Conservation (phyloP, 1,140 invertebrate species). For the Leptinotarsa defecta region DNA sequence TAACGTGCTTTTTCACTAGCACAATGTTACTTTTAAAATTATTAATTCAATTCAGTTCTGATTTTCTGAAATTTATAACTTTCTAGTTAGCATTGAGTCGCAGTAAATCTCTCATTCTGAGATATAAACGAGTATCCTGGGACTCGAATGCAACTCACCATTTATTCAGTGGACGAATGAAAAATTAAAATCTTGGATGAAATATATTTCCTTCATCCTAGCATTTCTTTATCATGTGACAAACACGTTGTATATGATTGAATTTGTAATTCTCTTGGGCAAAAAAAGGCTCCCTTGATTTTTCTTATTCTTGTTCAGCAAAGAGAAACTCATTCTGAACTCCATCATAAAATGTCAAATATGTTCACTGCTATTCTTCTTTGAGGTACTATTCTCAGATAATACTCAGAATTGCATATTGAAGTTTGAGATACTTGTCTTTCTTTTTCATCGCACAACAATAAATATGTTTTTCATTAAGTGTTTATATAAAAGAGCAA, state of each 20-base stretch:
- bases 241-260: not conserved
- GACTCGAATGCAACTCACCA: not conserved
- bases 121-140: constrained; percentile 14
- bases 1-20: constrained; percentile 7
- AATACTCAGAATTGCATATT: too few relatives aligned
- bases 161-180: not conserved
- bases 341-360: too few relatives aligned
- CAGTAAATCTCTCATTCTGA: constrained; percentile 19
- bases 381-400: too few relatives aligned
- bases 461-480: too few relatives aligned
- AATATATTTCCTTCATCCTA: not conserved
- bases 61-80: constrained; percentile 10
- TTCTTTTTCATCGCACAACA: too few relatives aligned
- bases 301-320: too few relatives aligned
- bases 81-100: constrained; percentile 21
- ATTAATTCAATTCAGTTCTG: constrained; percentile 16
- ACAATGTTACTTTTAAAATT: constrained; percentile 11
- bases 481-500: too few relatives aligned
- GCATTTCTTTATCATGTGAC: not conserved
- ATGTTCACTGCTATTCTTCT: too few relatives aligned
- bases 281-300: too few relatives aligned
- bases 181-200: not conserved
- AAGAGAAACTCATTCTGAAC: too few relatives aligned
- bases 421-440: too few relatives aligned
- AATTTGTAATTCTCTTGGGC: not conserved